Conservation (phyloP, 2,113 vertebrate species). For the Poeciliopsis prolifica region DNA sequence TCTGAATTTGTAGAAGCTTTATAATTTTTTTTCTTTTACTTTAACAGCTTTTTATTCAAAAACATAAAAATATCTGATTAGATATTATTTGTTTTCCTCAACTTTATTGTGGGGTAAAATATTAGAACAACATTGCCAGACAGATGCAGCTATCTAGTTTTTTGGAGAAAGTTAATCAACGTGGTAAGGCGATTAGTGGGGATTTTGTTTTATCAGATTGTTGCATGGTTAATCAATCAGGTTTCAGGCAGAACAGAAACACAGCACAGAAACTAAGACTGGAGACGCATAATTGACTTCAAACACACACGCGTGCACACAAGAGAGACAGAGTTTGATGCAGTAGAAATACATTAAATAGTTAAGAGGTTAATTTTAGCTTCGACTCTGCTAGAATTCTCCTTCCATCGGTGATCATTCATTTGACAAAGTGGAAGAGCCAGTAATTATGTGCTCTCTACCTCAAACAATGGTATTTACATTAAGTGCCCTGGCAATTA, state of each 20-base stretch:
- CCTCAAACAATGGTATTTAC: constrained; percentile 54
- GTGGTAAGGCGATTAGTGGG: neutral
- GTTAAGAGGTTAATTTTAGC: constrained; percentile 31
- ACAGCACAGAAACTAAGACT: neutral
- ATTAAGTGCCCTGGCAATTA: constrained; percentile 62
- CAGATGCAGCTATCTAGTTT: neutral
- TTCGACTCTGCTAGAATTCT: constrained; percentile 10
- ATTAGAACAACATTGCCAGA: neutral
- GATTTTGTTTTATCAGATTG: constrained; percentile 4
- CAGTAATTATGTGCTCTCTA: constrained; percentile 45
- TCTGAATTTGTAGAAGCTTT: neutral
- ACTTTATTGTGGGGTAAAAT: neutral
- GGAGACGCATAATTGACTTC: neutral
- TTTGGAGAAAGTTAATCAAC: constrained; percentile 18
- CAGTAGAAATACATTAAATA: constrained; percentile 4
- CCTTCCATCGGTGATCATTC: constrained; percentile 21
- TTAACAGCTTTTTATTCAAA: neutral
- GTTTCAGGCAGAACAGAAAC: neutral
- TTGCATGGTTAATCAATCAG: neutral
- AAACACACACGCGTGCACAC: neutral
- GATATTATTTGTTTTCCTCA: neutral
- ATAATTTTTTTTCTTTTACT: too few species aligned
- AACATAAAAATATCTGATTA: neutral
- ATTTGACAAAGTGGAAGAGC: constrained; percentile 36
- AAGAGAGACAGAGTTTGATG: neutral